phyloP scores from a whole-genome alignment of 2,113 vertebrate genomes.

The Spheniscus mendiculus region DNA sequence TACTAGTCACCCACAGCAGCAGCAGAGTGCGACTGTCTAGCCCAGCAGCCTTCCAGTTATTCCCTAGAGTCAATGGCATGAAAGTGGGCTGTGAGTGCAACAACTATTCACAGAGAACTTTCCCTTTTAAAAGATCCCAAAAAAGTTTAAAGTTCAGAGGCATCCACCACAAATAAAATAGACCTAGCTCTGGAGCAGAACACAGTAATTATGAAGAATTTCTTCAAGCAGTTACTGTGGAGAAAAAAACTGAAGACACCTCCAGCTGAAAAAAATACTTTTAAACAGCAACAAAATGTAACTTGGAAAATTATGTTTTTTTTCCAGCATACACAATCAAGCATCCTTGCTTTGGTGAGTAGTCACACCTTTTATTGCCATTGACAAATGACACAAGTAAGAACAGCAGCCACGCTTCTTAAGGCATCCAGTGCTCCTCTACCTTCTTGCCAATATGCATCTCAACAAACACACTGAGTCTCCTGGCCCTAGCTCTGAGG shows the following conservation, averaged over 20 bases:
- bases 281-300: not conserved
- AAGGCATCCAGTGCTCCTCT: not conserved
- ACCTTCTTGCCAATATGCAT: not conserved
- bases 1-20: not conserved
- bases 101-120: slow-evolving; percentile 30
- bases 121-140: slow-evolving; percentile 1
- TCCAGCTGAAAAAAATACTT: not conserved
- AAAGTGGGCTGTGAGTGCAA: not conserved
- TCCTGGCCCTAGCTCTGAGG: not conserved
- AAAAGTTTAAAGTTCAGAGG: not conserved
- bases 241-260: not conserved
- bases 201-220: not conserved
- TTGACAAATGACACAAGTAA: not conserved
- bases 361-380: not conserved
- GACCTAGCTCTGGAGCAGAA: not conserved
- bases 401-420: not conserved
- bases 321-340: not conserved
- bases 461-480: no score
- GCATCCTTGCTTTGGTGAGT: not conserved
- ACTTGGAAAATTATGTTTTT: not conserved
- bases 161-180: not conserved
- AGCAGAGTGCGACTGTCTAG: not conserved
- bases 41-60: not conserved
- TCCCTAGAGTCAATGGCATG: not conserved
- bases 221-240: not conserved